phyloP scores from a whole-genome alignment of 2,113 vertebrate genomes.

The Stegastes partitus region DNA sequence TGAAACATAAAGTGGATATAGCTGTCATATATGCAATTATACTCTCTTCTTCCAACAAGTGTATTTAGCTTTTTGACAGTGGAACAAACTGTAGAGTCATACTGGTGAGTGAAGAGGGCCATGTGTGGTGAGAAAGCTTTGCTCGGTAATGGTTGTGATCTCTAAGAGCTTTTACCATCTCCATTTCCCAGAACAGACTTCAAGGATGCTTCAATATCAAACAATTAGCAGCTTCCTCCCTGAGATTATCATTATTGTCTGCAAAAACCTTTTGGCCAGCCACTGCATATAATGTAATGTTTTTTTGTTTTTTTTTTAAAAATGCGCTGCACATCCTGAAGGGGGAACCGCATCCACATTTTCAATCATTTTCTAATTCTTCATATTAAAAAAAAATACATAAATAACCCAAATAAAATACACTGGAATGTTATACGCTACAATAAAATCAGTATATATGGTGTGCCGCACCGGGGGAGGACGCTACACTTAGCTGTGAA shows the following conservation, averaged over 20 bases:
- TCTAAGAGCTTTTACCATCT: conserved; percentile 73
- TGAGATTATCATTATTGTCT: conserved; percentile 63
- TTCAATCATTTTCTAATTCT: neutral
- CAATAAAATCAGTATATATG: neutral
- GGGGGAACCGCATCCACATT: neutral
- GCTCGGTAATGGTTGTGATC: conserved; percentile 50
- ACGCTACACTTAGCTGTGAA: conserved; percentile 22
- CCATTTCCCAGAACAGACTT: conserved; percentile 69
- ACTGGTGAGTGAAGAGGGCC: conserved; percentile 11
- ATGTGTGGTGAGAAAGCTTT: conserved; percentile 52
- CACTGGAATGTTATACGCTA: neutral
- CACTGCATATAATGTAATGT: conserved; percentile 4
- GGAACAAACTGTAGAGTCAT: conserved; percentile 13
- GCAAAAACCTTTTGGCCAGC: conserved; percentile 47
- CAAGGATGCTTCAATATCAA: conserved; percentile 56
- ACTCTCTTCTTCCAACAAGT: conserved; percentile 38
- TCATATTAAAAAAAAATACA: neutral
- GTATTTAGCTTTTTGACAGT: conserved; percentile 43
- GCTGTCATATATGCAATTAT: conserved; percentile 10
- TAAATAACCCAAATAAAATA: neutral
- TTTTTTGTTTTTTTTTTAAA: conserved; percentile 34
- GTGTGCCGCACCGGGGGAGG: neutral
- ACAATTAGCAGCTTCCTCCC: conserved; percentile 68
- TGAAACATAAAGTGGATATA: conserved; percentile 2
- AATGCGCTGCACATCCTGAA: conserved; percentile 3